Conservation (phyloP, 2,888 invertebrate genomes). For the Thera britannica region DNA sequence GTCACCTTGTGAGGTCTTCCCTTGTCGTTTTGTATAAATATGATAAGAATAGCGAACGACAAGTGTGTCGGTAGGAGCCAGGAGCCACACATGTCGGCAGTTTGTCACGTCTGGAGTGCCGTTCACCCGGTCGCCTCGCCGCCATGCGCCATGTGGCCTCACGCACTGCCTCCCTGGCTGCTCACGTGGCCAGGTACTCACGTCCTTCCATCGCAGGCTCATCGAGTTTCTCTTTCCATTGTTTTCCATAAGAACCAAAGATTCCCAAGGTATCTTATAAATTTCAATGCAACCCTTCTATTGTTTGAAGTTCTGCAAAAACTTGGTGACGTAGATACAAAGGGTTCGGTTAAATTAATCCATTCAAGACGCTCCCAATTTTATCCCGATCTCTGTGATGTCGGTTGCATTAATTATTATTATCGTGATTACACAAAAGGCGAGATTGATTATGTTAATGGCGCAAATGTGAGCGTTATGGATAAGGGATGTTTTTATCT, state of each 20-base stretch:
- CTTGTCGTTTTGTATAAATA: slow-evolving; percentile 49
- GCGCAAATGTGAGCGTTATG: slow-evolving; percentile 52
- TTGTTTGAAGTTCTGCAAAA: slow-evolving; percentile 13
- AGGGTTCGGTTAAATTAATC: slow-evolving; percentile 53
- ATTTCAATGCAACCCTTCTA: slow-evolving; percentile 13
- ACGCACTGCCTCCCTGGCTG: slow-evolving; percentile 46
- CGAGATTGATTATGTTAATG: slow-evolving; percentile 66
- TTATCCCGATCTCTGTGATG: slow-evolving; percentile 43
- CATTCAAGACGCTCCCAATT: slow-evolving; percentile 45
- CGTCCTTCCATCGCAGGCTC: slow-evolving; percentile 60
- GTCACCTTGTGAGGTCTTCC: slow-evolving; percentile 14
- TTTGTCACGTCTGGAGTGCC: slow-evolving; percentile 60
- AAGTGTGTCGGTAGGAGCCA: slow-evolving; percentile 48
- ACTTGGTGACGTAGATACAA: slow-evolving; percentile 37
- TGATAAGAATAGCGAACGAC: slow-evolving; percentile 49
- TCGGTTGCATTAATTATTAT: slow-evolving; percentile 59
- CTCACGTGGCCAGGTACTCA: slow-evolving; percentile 73
- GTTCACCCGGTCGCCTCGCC: slow-evolving; percentile 56
- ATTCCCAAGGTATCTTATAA: slow-evolving; percentile 28
- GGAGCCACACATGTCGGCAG: slow-evolving; percentile 64
- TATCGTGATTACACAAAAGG: slow-evolving; percentile 53
- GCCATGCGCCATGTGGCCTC: slow-evolving; percentile 59
- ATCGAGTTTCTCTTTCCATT: slow-evolving; percentile 56
- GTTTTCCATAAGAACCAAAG: slow-evolving; percentile 37
- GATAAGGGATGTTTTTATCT: slow-evolving; percentile 65